Conservation (phyloP, 2,888 invertebrate genomes). For the Idaea aversata region DNA sequence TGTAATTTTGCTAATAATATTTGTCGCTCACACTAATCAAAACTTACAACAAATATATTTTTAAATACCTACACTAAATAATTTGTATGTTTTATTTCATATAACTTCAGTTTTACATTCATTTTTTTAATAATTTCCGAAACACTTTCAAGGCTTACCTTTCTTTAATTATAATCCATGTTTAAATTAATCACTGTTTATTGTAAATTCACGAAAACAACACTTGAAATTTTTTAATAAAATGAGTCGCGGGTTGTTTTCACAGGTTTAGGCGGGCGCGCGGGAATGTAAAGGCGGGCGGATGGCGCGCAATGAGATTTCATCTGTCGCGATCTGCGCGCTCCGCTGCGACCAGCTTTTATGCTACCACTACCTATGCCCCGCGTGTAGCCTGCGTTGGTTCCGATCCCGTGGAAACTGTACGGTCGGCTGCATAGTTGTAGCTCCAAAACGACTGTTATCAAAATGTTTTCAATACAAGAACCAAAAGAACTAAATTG, state of each 20-base stretch:
- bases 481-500: too few species aligned
- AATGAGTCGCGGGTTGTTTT: neutral
- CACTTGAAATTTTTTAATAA: neutral
- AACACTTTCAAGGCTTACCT: neutral
- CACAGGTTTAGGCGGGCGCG: conserved; percentile 1
- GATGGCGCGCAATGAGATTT: neutral
- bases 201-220: neutral
- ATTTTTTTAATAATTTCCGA: neutral
- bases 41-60: too few species aligned
- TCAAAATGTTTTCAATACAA: too few species aligned
- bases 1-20: too few species aligned
- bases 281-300: neutral
- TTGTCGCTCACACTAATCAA: too few species aligned
- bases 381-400: too few species aligned
- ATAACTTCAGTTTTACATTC: neutral
- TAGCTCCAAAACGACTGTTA: too few species aligned
- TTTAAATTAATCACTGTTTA: neutral
- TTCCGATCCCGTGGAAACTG: too few species aligned
- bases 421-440: too few species aligned
- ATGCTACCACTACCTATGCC: neutral
- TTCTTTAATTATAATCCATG: neutral
- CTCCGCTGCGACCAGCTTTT: neutral
- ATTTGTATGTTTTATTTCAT: neutral
- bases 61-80: too few species aligned
- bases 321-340: neutral